phyloP scores from a whole-genome alignment of 2,113 vertebrate genomes.

The Miniopterus natalensis region DNA sequence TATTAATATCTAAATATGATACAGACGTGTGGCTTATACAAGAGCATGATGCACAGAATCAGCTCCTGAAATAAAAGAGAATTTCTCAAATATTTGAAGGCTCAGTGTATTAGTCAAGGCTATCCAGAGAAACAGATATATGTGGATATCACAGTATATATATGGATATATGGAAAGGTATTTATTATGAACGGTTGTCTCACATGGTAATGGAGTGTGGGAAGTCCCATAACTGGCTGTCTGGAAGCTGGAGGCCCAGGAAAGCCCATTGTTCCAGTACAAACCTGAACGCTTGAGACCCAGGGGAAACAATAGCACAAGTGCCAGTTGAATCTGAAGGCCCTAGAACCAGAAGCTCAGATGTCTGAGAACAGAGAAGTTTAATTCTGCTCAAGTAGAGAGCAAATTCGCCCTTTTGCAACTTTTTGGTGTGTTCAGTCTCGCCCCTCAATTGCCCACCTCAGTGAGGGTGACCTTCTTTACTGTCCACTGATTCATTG shows the following conservation, averaged over 20 bases:
- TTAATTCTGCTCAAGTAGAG: neutral
- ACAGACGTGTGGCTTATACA: neutral
- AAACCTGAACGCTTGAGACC: neutral
- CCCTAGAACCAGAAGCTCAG: neutral
- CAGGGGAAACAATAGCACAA: neutral
- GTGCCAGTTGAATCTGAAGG: neutral
- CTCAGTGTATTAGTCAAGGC: neutral
- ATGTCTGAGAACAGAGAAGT: neutral
- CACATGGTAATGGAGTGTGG: neutral
- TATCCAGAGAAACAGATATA: neutral
- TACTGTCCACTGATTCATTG: neutral
- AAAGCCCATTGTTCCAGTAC: neutral
- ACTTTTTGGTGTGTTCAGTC: neutral
- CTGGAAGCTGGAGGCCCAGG: neutral
- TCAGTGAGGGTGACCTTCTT: neutral
- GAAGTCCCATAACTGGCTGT: neutral
- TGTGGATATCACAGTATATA: neutral
- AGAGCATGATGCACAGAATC: too few relatives aligned
- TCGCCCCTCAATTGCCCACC: neutral
- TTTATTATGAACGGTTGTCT: neutral
- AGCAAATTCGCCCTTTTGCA: neutral
- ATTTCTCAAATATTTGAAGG: neutral
- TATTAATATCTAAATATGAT: neutral
- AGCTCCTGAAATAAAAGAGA: neutral
- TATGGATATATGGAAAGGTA: neutral